Evolutionary conservation across 2,797 vertebrate genomes (phyloP), one percentile per base, ranked within the genome.

Genomic region (Distichodus sexfasciatus): DNA sequence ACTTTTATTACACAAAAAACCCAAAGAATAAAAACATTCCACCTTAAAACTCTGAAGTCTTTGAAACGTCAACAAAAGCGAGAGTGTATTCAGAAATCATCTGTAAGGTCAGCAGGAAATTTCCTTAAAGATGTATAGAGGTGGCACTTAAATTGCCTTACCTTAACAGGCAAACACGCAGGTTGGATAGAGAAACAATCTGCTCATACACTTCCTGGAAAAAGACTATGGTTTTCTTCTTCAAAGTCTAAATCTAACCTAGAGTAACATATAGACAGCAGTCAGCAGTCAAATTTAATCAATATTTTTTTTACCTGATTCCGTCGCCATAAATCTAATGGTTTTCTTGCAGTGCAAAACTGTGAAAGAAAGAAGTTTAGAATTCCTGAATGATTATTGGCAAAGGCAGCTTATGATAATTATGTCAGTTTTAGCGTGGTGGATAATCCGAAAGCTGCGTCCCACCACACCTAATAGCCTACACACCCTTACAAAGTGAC

Each of bases 391-490:
- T 94, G 93, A 94, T 95, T 95, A 94, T 91, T 91, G 90, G 92
- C 91, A 94, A 94, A 95, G 93, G 92, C 92, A 89, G 93, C 92
- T 97, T 94, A 94, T 91, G 92, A 94, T 95, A 94, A 96, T 95
- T 93, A 94, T 96, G 93, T 94, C 93, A 95, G 92, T 92, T 95
- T 96, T 95, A 93, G 92, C 91, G 93, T 91, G 91, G 88, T 90
- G 95, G 93, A 95, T 97, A 94, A 96, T 89, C 91, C 86, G 87
- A 90, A 93, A 92, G 94, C 89, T 87, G 86, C 82, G 84, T 91
- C 86, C 91, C 86, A 87, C 89, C 93, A 90, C 90, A 86, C 90
- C 88, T 91, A 90, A 90, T 93, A 28, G n/a, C n/a, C n/a, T n/a
- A 14, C 28, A 31, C 35, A 91, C 86, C 91, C 87, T 89, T 88